Evolutionary conservation across 2,113 vertebrate genomes (phyloP).

Genomic region (Brienomyrus brachyistius): DNA sequence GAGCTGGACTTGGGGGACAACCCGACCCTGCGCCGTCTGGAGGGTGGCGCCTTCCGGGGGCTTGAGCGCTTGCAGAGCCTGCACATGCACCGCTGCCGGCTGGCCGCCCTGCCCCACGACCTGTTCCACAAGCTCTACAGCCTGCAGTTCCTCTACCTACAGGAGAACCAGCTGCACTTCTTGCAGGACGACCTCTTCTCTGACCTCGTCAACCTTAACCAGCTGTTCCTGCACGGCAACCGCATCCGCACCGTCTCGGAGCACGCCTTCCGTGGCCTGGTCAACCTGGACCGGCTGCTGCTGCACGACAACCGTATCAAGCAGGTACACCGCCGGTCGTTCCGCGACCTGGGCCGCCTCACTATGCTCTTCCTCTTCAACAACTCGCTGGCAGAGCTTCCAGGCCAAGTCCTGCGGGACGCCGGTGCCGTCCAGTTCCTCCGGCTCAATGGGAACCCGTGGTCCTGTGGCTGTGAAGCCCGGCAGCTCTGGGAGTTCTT

Average conservation of each 20-base stretch:
- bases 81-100: slow-evolving; percentile 88
- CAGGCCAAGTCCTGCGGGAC: slow-evolving; percentile 78
- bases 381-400: slow-evolving; percentile 83
- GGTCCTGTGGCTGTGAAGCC: slow-evolving; percentile 92
- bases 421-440: slow-evolving; percentile 85
- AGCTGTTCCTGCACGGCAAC: slow-evolving; percentile 92
- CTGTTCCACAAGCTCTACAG: slow-evolving; percentile 90
- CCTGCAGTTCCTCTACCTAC: slow-evolving; percentile 94
- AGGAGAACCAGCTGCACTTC: slow-evolving; percentile 90
- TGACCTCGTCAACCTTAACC: slow-evolving; percentile 91
- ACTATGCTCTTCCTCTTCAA: slow-evolving; percentile 98
- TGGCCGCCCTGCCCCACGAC: slow-evolving; percentile 79
- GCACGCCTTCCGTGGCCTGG: slow-evolving; percentile 82
- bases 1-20: slow-evolving; percentile 96
- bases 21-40: slow-evolving; percentile 76
- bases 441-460: slow-evolving; percentile 90
- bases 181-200: slow-evolving; percentile 93
- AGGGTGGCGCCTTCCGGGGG: slow-evolving; percentile 86
- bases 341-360: slow-evolving; percentile 78
- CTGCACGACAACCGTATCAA: slow-evolving; percentile 86
- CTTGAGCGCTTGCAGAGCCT: slow-evolving; percentile 89
- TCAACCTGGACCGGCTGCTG: slow-evolving; percentile 86
- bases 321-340: slow-evolving; percentile 78
- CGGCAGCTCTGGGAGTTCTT: slow-evolving; percentile 90
- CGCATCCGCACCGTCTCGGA: slow-evolving; percentile 83